Base-by-base conservation (phyloP, 2,888 invertebrate genomes). In the Glaucopsyche alexis region DNA sequence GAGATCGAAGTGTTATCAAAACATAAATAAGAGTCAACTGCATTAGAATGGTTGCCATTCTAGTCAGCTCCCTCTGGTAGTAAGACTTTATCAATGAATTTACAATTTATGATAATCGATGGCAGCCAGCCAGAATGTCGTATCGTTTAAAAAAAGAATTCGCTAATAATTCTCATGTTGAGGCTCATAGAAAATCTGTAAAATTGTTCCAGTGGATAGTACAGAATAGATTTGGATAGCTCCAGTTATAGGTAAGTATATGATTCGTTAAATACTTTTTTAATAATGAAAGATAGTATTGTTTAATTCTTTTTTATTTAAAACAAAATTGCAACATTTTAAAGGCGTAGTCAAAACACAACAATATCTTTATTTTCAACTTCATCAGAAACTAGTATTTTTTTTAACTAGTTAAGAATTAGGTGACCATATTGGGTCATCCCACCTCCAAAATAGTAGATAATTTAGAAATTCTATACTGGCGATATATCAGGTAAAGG, bases 41-140 rank as follows among this genome's bases (percentile, higher is more conserved):
- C 1, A 55, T 19, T 16, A 16, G 4, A 19, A 5, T 19, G 19
- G 55, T 19, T 19, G 19, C 19, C 11, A 16, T 9, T 55, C 19
- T 55, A 19, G 19, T 19, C 42, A 42, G 42, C 42, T 16, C 5
- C 52, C 19, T 55, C 19, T 19, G 9, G 55, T 55, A 55, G 55
- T 55, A 55, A 55, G 60, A 19, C 19, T 55, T 55, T 55, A 55
- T 55, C 55, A 55, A 55, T 55, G 55, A 55, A 55, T 19, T 55
- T 19, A 55, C 55, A 55, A 55, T 19, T 55, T 55, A 55, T 29
- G 55, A 19, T 29, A n/a, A 5, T 11, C 6, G 11, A 55, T 55
- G 55, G 55, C 11, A 55, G 19, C 11, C 19, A 19, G 19, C 60
- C 60, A 60, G 60, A 60, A 29, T 38, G 13, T 60, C 60, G 60